Percentiles rank a stretch among this genome's conserved stretches.
These are phyloP conservation scores for Colletes gigas DNA, from an alignment of 1,140 invertebrate genomes.

Conservation along the genomic window DNA sequence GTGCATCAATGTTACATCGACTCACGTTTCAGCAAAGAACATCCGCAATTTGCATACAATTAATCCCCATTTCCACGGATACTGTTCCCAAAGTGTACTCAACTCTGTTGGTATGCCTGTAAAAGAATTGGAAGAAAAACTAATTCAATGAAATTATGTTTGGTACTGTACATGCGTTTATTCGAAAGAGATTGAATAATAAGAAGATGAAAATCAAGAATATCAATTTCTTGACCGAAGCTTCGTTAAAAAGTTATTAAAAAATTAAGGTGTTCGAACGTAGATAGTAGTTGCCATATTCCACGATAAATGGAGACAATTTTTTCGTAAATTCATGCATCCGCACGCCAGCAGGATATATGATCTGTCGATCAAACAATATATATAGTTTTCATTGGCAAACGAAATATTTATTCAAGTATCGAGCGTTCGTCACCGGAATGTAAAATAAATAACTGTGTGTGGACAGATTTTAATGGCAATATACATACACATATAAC, in stretches of 20 bases:
- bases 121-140: slow-evolving; percentile 65
- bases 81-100: slow-evolving; percentile 93
- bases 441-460: not conserved
- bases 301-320: too few relatives aligned
- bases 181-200: too few relatives aligned
- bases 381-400: not conserved
- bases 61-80: slow-evolving; percentile 92
- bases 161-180: too few relatives aligned
- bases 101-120: slow-evolving; percentile 93
- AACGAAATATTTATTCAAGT: not conserved
- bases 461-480: not conserved
- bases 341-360: not conserved
- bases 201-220: too few relatives aligned
- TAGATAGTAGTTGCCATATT: too few relatives aligned
- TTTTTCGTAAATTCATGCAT: not conserved
- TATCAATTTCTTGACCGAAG: too few relatives aligned
- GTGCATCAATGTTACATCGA: not conserved
- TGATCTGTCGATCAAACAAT: not conserved
- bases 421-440: not conserved
- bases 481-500: not conserved
- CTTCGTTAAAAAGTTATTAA: too few relatives aligned
- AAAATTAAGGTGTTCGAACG: too few relatives aligned
- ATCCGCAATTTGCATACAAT: slow-evolving; percentile 91
- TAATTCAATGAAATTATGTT: too few relatives aligned
- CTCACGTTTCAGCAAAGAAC: slow-evolving; percentile 81